Percentiles rank a stretch among this genome's conserved stretches.
phyloP scores from a whole-genome alignment of 2,113 vertebrate genomes.

The Galemys pyrenaicus region DNA sequence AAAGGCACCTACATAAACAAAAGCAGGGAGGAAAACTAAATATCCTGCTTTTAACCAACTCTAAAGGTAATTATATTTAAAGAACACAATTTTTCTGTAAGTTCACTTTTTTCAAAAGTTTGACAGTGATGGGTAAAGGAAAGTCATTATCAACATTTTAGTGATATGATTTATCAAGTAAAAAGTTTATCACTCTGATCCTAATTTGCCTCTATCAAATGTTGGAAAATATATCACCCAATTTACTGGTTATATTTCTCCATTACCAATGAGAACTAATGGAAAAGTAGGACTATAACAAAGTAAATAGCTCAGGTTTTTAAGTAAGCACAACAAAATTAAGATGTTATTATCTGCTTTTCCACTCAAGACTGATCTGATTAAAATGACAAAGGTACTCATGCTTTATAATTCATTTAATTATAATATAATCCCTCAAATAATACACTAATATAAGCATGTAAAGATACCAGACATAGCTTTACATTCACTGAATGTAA shows the following conservation, averaged over 20 bases:
- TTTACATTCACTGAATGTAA: not conserved
- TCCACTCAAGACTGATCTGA: not conserved
- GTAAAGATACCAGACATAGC: not conserved
- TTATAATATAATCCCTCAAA: not conserved
- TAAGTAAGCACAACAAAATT: not conserved
- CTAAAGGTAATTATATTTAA: conserved; percentile 27
- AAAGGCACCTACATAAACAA: no score
- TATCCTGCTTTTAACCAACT: not conserved
- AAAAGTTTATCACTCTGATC: not conserved
- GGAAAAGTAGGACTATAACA: not conserved
- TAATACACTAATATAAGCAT: not conserved
- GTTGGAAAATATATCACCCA: not conserved
- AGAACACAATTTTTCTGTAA: not conserved
- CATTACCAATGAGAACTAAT: not conserved
- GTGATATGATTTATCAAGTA: not conserved
- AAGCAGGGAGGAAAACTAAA: not conserved
- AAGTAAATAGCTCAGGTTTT: not conserved
- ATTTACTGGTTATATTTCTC: not conserved
- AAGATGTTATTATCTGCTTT: not conserved
- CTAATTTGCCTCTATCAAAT: not conserved
- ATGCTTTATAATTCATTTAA: not conserved
- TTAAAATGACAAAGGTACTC: not conserved
- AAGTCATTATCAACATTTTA: conserved; percentile 14
- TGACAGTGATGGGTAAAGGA: not conserved
- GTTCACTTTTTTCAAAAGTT: not conserved